phyloP scores from a whole-genome alignment of 2,113 vertebrate species.

The Antennarius striatus region DNA sequence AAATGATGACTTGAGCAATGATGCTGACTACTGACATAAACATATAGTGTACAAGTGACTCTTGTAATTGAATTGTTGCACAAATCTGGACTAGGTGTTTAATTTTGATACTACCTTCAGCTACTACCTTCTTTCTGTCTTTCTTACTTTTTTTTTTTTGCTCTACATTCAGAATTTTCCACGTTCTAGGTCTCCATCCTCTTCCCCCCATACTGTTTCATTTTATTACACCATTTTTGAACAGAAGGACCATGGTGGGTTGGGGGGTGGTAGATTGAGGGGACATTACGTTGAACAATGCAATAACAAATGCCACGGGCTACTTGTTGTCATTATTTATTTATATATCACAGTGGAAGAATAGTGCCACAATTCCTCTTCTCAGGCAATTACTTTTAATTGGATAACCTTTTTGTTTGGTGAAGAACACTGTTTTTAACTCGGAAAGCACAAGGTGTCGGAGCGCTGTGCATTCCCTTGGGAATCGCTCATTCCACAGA shows the following conservation, averaged over 20 bases:
- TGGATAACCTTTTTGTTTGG: conserved; percentile 72
- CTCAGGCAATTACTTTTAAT: conserved; percentile 75
- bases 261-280: conserved; percentile 19
- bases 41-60: too few relatives aligned
- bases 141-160: too few relatives aligned
- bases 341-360: conserved; percentile 53
- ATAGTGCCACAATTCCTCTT: conserved; percentile 40
- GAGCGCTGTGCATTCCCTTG: conserved; percentile 36
- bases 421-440: conserved; percentile 67
- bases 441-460: conserved; percentile 53
- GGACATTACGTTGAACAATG: conserved; percentile 58
- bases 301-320: conserved; percentile 41
- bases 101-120: too few relatives aligned
- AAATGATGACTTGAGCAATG: too few relatives aligned
- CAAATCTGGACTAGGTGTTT: too few relatives aligned
- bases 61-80: too few relatives aligned
- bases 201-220: conserved; percentile 8
- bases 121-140: too few relatives aligned
- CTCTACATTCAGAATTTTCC: background rate
- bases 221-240: conserved; percentile 11
- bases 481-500: conserved; percentile 44
- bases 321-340: conserved; percentile 57
- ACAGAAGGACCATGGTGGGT: background rate
- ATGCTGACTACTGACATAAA: too few relatives aligned
- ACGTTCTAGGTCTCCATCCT: background rate